Evolutionary conservation across 1,140 invertebrate species (phyloP), one percentile per base, ranked within the genome.

Genomic region (Paramacrobiotus metropolitanus): DNA sequence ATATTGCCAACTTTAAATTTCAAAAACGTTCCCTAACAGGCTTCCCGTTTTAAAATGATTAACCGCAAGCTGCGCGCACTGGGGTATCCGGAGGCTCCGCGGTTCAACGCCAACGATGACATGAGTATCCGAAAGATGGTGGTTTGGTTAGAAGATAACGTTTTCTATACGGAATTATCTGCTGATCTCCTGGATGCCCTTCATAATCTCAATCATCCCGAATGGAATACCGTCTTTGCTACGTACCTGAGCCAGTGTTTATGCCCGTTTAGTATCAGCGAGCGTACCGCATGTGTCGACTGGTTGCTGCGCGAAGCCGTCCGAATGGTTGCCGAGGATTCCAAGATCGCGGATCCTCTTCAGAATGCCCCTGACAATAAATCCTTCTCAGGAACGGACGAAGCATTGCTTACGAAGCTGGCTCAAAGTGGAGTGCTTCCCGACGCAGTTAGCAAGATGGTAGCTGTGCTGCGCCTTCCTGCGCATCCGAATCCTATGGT

Each of bases 131-230:
- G 83, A 60, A 84, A 81, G 67, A 74, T 89, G 30, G 77, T 93
- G 21, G 69, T 85, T 1, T 96, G 91, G 91, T 69, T 95, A 29
- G 91, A 96, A 75, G 86, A 92, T 71, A 87, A 92, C 71, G 91
- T 55, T 24, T 55, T 55, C 48, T 20, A 28, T 24, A 55, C 48
- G 4, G 48, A 15, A 4, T 24, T 55, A 28, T 24, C 48, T 20
- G 4, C 15, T 20, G 15, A 55, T 24, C 24, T 55, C 28, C 48
- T 20, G 48, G 15, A 55, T 9, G 24, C 4, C 24, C 48, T 55
- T 4, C 48, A 24, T 4, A 55, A 55, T 24, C 15, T 20, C 4
- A 20, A 15, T 20, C 15, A 55, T 24, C 48, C 48, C 15, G 15
- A 55, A 24, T 55, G 48, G 48, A 55, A 4, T 4, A 15, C 15